phyloP scores from a whole-genome alignment of 2,113 vertebrate species.

The Origma solitaria region DNA sequence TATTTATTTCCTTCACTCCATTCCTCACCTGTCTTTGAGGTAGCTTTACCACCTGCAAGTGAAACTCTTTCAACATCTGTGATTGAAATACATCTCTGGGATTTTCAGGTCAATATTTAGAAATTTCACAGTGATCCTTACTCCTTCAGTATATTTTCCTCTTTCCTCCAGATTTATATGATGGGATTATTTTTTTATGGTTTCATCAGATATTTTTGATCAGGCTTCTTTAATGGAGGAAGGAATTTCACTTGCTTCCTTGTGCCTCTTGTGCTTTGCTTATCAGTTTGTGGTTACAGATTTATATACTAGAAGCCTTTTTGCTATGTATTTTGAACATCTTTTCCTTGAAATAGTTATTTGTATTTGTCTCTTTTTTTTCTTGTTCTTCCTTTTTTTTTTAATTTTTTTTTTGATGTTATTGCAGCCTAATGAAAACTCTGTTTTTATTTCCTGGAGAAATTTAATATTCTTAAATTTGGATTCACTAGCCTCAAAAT shows the following conservation, averaged over 20 bases:
- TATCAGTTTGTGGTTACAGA: background rate
- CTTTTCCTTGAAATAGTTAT: background rate
- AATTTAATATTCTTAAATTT: background rate
- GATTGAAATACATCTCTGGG: background rate
- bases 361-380: background rate
- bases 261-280: background rate
- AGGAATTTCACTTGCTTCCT: background rate
- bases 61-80: background rate
- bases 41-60: background rate
- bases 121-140: background rate
- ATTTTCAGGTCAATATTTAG: background rate
- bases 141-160: background rate
- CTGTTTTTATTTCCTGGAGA: background rate
- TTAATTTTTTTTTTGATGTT: background rate
- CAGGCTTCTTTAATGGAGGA: background rate
- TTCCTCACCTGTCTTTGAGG: background rate
- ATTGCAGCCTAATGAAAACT: background rate
- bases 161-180: background rate
- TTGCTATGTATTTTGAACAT: background rate
- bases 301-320: background rate
- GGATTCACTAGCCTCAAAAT: background rate
- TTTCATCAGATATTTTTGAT: background rate
- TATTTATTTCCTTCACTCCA: background rate
- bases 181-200: background rate
- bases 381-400: background rate